Evolutionary conservation across 2,888 invertebrate species (phyloP), one percentile per base, ranked within the genome.

Genomic region (Petrolisthes manimaculis): DNA sequence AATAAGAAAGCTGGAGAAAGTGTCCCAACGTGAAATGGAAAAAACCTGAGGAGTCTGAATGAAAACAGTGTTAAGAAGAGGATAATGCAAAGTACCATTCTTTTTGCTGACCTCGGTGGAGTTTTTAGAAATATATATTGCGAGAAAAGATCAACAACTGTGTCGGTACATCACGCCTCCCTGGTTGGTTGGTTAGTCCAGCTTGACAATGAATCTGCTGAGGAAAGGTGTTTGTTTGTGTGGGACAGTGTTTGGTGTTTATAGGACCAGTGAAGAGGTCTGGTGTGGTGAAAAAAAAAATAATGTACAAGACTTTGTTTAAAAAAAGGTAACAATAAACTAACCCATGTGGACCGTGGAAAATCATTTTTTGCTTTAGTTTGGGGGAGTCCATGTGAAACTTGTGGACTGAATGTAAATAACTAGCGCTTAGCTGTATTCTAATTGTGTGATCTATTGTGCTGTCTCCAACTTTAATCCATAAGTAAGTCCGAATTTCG

Each of bases 361-460:
- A 84, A 37, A 84, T 74, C 74, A 81, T 88, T 80, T 80, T 88
- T 71, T 51, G 18, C 69, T 86, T 84, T 75, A 84, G 80, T 83
- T 78, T 79, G 69, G 69, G 56, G 56, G 67, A 56, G 78, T 89
- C 81, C 85, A 83, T 85, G 51, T 18, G 89, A 83, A 88, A 86
- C 55, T 77, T 51, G 82, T 86, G 89, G 78, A 83, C 69, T 69
- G 82, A 77, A 14, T 89, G 89, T 89, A 89, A 85, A 89, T 89
- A 88, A 71, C 84, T 88, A 89, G 89, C 61, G 80, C 77, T 85
- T 89, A 89, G 89, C 85, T 78, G 83, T 89, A 89, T 83, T 84
- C 85, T 89, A 86, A 85, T 85, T 89, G 89, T 89, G 89, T 89
- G 85, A 89, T 85, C 89, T 89, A 81, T 85, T 89, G 85, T 89